phyloP scores from a whole-genome alignment of 1,140 invertebrate genomes.

The Gryon sp. region DNA sequence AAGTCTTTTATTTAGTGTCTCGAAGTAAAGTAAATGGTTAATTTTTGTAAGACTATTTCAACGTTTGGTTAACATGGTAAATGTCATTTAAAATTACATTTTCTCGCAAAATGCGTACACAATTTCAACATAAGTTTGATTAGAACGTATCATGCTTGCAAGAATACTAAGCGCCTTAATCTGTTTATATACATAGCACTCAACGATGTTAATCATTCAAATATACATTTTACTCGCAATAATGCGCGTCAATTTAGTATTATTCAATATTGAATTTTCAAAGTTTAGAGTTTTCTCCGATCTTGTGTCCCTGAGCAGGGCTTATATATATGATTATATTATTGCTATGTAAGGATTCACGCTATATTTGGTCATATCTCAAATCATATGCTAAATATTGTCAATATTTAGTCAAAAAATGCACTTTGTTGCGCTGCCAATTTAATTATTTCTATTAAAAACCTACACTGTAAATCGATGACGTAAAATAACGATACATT shows the following conservation, averaged over 20 bases:
- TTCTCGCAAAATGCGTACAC: background rate
- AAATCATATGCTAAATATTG: no score
- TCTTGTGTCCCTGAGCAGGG: slow-evolving; percentile 54
- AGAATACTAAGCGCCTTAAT: slow-evolving; percentile 23
- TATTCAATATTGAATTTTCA: slow-evolving; percentile 54
- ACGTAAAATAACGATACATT: no score
- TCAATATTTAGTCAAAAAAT: no score
- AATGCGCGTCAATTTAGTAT: slow-evolving; percentile 44
- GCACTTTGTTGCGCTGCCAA: no score
- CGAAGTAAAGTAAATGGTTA: no score
- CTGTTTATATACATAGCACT: slow-evolving; percentile 36
- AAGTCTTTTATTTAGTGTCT: no score
- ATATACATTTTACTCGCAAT: slow-evolving; percentile 44
- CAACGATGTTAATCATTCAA: slow-evolving; percentile 36
- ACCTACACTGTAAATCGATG: no score
- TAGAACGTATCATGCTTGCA: slow-evolving; percentile 17
- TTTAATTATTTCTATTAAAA: no score
- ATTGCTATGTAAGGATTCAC: slow-evolving; percentile 48
- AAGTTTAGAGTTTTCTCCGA: slow-evolving; percentile 35
- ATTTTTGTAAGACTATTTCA: no score
- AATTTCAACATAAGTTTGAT: slow-evolving; percentile 13
- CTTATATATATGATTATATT: slow-evolving; percentile 58
- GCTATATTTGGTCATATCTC: slow-evolving; percentile 45
- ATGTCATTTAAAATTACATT: slow-evolving; percentile 9
- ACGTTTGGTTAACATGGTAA: no score